Percentiles rank a stretch among this genome's conserved stretches.
phyloP scores from a whole-genome alignment of 2,888 invertebrate genomes.

The Epirrhoe alternata region DNA sequence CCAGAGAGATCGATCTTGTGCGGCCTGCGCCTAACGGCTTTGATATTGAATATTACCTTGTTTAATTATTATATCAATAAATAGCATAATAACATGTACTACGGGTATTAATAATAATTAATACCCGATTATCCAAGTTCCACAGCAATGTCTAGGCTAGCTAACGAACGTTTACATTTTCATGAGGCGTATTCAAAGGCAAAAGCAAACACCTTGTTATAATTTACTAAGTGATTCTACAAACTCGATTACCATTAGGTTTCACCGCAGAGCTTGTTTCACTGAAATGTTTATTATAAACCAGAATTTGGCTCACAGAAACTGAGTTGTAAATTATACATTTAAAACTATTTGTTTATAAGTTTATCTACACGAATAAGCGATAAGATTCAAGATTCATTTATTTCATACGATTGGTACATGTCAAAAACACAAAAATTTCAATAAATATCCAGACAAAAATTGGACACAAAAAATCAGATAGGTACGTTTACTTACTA shows the following conservation, averaged over 20 bases:
- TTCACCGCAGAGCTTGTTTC: slow-evolving; percentile 64
- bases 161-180: slow-evolving; percentile 18
- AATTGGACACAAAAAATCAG: too few species aligned
- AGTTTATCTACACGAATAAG: not conserved
- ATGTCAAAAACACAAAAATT: too few species aligned
- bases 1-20: too few species aligned
- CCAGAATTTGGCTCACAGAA: slow-evolving; percentile 38
- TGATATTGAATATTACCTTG: too few species aligned
- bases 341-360: not conserved
- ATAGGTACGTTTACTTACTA: too few species aligned
- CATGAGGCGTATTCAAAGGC: slow-evolving; percentile 59
- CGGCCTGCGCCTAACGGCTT: too few species aligned
- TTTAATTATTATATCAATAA: too few species aligned
- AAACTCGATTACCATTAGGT: slow-evolving; percentile 71
- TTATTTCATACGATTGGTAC: too few species aligned
- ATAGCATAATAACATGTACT: too few species aligned
- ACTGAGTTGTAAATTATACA: not conserved
- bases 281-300: slow-evolving; percentile 56
- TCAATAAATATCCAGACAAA: too few species aligned
- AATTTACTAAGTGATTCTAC: slow-evolving; percentile 69
- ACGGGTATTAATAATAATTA: not conserved
- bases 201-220: slow-evolving; percentile 70
- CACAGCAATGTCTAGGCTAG: not conserved
- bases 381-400: too few species aligned
- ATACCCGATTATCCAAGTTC: not conserved